Evolutionary conservation across 2,888 invertebrate species (phyloP).

Genomic region (Aethes cnicana): DNA sequence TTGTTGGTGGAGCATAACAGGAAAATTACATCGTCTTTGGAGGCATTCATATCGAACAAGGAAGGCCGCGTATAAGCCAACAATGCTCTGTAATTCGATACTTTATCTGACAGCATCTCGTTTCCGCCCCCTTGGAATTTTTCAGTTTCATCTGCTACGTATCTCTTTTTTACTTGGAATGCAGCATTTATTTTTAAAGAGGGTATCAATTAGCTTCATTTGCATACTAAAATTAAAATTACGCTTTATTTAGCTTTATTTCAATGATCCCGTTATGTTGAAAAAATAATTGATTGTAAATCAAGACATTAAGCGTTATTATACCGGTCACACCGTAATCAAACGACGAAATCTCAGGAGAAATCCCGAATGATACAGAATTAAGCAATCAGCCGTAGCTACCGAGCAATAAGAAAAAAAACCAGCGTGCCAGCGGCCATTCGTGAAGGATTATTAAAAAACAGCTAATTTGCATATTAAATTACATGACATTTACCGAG

Average conservation of each 20-base stretch:
- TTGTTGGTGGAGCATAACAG: constrained; percentile 58
- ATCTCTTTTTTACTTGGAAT: constrained; percentile 7
- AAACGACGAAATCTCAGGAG: constrained; percentile 25
- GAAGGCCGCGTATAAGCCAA: constrained; percentile 46
- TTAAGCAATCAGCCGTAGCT: constrained; percentile 44
- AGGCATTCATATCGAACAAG: constrained; percentile 43
- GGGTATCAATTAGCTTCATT: not conserved
- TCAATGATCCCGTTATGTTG: constrained; percentile 18
- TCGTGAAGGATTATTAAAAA: constrained; percentile 42
- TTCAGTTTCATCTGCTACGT: constrained; percentile 1
- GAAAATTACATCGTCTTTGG: constrained; percentile 62
- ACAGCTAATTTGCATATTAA: constrained; percentile 47
- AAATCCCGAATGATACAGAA: constrained; percentile 34
- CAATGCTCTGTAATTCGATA: constrained; percentile 48
- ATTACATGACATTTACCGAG: constrained; percentile 39
- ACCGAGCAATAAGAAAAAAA: constrained; percentile 24
- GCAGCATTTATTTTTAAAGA: not conserved
- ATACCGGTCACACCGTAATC: constrained; percentile 29
- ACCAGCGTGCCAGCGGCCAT: constrained; percentile 40
- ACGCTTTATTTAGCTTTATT: constrained; percentile 1
- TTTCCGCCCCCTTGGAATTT: constrained; percentile 21
- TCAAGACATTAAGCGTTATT: constrained; percentile 10
- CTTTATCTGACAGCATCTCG: constrained; percentile 36
- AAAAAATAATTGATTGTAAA: constrained; percentile 9
- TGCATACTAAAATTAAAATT: not conserved